Conservation (phyloP, 2,797 vertebrate genomes). For the Neomorphus geoffroyi region DNA sequence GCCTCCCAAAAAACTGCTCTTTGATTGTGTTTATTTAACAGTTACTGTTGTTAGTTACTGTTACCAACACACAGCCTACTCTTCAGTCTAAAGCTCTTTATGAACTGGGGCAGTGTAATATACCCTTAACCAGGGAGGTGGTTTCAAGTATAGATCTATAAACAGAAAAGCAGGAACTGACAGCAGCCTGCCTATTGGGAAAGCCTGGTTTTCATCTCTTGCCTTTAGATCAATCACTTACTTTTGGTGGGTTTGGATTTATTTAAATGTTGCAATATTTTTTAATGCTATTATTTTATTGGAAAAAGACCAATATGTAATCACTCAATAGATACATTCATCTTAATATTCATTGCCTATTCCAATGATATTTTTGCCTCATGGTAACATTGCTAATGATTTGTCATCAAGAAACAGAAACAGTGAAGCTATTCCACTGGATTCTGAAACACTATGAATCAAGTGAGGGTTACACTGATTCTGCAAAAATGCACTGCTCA, state of each 20-base stretch:
- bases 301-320: neutral
- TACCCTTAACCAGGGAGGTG: neutral
- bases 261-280: neutral
- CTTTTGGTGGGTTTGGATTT: neutral
- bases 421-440: neutral
- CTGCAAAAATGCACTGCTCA: neutral
- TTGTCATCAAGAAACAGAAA: neutral
- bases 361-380: neutral
- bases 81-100: neutral
- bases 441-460: conserved; percentile 7
- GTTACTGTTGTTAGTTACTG: neutral
- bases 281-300: neutral
- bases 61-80: neutral
- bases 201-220: neutral
- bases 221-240: neutral
- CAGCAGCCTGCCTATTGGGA: neutral
- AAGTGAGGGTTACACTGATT: neutral
- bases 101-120: neutral
- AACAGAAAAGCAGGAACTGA: neutral
- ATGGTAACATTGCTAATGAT: conserved; percentile 13
- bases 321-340: neutral
- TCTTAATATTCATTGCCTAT: neutral
- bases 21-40: neutral
- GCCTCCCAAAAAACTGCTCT: neutral
- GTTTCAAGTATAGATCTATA: neutral